phyloP scores from a whole-genome alignment of 2,797 vertebrate species.

The Parambassis ranga region DNA sequence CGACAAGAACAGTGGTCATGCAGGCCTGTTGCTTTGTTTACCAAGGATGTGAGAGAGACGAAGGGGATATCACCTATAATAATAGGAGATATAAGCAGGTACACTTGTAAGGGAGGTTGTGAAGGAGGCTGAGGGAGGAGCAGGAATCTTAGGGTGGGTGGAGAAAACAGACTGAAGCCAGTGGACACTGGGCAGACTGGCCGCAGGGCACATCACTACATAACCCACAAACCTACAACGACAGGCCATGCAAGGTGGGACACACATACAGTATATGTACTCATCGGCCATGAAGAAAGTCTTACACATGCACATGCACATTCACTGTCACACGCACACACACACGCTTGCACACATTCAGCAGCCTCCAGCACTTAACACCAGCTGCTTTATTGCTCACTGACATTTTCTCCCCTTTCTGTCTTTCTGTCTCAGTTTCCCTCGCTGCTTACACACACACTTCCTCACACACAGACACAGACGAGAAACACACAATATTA shows the following conservation, averaged over 20 bases:
- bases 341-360: constrained; percentile 54
- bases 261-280: constrained; percentile 45
- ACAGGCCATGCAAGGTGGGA: constrained; percentile 66
- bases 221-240: constrained; percentile 66
- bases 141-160: constrained; percentile 6
- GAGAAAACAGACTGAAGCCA: constrained; percentile 21
- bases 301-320: constrained; percentile 11
- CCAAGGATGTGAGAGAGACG: background rate
- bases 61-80: constrained; percentile 1
- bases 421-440: constrained; percentile 59
- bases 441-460: constrained; percentile 25
- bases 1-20: constrained; percentile 20
- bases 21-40: constrained; percentile 7
- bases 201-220: constrained; percentile 74
- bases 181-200: constrained; percentile 67
- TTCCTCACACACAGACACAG: constrained; percentile 9
- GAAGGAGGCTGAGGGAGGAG: background rate
- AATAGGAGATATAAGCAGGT: background rate
- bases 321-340: constrained; percentile 35
- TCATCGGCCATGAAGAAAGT: constrained; percentile 38
- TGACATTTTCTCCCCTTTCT: constrained; percentile 80
- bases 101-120: constrained; percentile 3
- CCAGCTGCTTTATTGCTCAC: constrained; percentile 76
- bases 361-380: constrained; percentile 72
- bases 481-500: constrained; percentile 19